Evolutionary conservation across 2,113 vertebrate species (phyloP).

Genomic region (Antechinus stuartii): DNA sequence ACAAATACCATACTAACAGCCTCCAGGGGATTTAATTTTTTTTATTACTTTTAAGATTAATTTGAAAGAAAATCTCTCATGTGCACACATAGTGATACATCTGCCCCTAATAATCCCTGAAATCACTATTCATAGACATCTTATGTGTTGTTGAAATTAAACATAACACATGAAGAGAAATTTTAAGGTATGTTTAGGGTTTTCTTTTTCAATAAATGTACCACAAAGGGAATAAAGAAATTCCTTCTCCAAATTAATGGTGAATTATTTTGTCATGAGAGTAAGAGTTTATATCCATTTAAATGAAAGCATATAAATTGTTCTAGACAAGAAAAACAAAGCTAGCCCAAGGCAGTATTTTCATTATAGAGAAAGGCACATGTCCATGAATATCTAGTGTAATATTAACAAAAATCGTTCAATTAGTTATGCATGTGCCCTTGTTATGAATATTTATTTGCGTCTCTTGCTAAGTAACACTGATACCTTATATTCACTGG

Average conservation of each 20-base stretch:
- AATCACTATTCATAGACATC: conserved; percentile 74
- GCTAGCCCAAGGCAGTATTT: conserved; percentile 88
- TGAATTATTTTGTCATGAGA: conserved; percentile 89
- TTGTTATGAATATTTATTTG: conserved; percentile 90
- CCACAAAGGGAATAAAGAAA: conserved; percentile 86
- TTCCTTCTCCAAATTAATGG: conserved; percentile 85
- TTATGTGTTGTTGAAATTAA: conserved; percentile 79
- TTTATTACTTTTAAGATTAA: conserved; percentile 79
- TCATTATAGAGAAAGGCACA: conserved; percentile 90
- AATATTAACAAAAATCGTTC: conserved; percentile 91
- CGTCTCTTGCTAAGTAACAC: conserved; percentile 78
- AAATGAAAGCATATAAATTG: conserved; percentile 89
- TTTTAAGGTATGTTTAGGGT: conserved; percentile 71
- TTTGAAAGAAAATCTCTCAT: conserved; percentile 75
- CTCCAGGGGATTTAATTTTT: conserved; percentile 66
- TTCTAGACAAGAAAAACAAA: conserved; percentile 90
- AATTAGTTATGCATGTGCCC: conserved; percentile 89
- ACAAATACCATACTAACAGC: conserved; percentile 32
- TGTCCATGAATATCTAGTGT: conserved; percentile 90
- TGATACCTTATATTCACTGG: conserved; percentile 82
- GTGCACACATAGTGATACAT: conserved; percentile 62
- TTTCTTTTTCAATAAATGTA: conserved; percentile 80
- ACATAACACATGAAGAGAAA: conserved; percentile 75
- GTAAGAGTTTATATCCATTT: conserved; percentile 88
- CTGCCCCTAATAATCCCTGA: conserved; percentile 74